Base-by-base conservation (phyloP, 2,113 vertebrate genomes). In the Ochotona curzoniae region DNA sequence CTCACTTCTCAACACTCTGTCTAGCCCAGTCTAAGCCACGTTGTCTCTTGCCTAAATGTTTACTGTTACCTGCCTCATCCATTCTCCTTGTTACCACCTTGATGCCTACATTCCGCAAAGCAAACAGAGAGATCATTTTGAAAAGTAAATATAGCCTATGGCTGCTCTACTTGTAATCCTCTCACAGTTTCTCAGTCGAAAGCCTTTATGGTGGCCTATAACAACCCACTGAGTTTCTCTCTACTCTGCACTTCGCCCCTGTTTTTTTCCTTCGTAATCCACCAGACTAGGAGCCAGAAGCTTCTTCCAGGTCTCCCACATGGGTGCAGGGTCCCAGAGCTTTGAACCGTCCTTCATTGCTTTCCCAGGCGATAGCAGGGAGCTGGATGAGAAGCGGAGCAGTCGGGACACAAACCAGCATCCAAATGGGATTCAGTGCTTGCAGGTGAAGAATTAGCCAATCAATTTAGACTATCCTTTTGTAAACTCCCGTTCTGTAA, bases 221-320 rank as follows among this genome's bases (percentile, higher is more conserved):
- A 61, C 38, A 15, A 1, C 5, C 12, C 51, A 21, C 14, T 2
- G 3, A 26, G 49, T 28, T 26, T 57, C n/a, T 26, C 74, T 23
- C 28, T 44, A 44, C 35, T 26, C 11, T 25, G 10, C 38, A 17
- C 28, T 38, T 78, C 17, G 25, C 60, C 66, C 61, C 49, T n/a
- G 35, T 60, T 81, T 94, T 21, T 87, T 57, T 60, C 70, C 44
- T 90, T 69, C 30, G 63, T 82, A 80, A 18, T 84, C 79, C 61
- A 84, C 60, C 28, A 84, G n/a, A 69, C 38, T 20, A 21, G 38
- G 38, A 44, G 38, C 38, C 38, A 44, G 38, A 44, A 44, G 38
- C 38, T 44, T 44, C 38, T 44, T 44, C 38, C 38, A 44, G 38
- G 38, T 44, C 38, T 44, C 38, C 38, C 38, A 44, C 38, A 44